A percentile compares a stretch with the other conserved stretches of the same genome.
phyloP scores from a whole-genome alignment of 2,888 invertebrate genomes.

The Drosophila monieri region DNA sequence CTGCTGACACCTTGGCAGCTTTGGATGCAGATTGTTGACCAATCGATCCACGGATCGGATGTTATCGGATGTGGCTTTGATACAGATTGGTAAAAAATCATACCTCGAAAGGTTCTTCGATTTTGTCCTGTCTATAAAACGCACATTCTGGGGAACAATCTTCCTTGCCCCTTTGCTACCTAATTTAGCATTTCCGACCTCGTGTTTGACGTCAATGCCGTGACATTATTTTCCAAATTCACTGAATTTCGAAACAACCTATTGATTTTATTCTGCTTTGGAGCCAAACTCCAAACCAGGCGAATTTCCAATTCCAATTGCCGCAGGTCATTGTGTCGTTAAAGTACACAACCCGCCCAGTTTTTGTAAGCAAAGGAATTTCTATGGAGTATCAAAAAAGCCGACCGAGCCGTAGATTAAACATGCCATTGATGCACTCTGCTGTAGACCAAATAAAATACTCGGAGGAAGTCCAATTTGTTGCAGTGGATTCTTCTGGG shows the following conservation, averaged over 20 bases:
- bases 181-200: slow-evolving; percentile 20
- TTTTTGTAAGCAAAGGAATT: too few species aligned
- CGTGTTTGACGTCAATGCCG: slow-evolving; percentile 46
- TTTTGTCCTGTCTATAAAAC: slow-evolving; percentile 13
- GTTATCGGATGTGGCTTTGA: too few species aligned
- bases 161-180: not conserved
- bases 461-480: slow-evolving; percentile 13
- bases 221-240: slow-evolving; percentile 23
- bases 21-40: too few species aligned
- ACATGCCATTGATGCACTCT: not conserved
- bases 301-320: slow-evolving; percentile 58
- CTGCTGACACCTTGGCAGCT: slow-evolving; percentile 9
- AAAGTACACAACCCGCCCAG: not conserved
- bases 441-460: slow-evolving; percentile 3
- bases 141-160: not conserved
- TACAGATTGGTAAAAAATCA: too few species aligned
- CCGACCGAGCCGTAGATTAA: not conserved
- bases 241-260: slow-evolving; percentile 9
- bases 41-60: too few species aligned
- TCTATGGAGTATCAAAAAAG: too few species aligned
- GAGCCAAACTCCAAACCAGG: not conserved
- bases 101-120: not conserved
- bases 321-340: slow-evolving; percentile 47
- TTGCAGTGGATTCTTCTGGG: slow-evolving; percentile 21
- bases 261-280: not conserved